A percentile compares a stretch with the other conserved stretches of the same genome.
Conservation (phyloP, 2,888 invertebrate species). For the Cybosia mesomella region DNA sequence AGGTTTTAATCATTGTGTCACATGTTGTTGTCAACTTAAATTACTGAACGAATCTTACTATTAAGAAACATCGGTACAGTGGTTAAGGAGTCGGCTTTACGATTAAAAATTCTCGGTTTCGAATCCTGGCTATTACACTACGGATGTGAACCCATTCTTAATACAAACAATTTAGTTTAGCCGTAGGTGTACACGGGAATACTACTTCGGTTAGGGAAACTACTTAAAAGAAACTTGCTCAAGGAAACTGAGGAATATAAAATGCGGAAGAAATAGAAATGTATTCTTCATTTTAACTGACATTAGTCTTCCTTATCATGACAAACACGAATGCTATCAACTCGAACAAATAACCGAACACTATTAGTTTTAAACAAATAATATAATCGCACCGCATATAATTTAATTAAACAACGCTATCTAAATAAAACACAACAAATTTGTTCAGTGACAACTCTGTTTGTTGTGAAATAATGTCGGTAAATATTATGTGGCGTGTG, state of each 20-base stretch:
- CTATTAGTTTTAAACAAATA: slow-evolving; percentile 71
- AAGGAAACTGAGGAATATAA: slow-evolving; percentile 21
- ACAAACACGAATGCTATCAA: slow-evolving; percentile 62
- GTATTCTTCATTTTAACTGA: slow-evolving; percentile 64
- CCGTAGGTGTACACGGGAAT: too few relatives aligned
- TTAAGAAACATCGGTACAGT: too few relatives aligned
- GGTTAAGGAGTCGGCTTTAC: too few relatives aligned
- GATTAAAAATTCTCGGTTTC: too few relatives aligned
- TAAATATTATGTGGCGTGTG: slow-evolving; percentile 73
- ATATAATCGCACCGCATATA: slow-evolving; percentile 66
- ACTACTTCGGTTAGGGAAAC: too few relatives aligned
- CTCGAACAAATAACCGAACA: slow-evolving; percentile 61
- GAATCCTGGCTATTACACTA: too few relatives aligned
- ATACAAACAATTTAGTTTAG: too few relatives aligned
- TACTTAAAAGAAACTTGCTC: too few relatives aligned
- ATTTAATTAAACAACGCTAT: slow-evolving; percentile 80
- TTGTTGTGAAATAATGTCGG: slow-evolving; percentile 74
- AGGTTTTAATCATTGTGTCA: not conserved
- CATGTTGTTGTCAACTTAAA: not conserved
- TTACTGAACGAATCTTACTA: too few relatives aligned
- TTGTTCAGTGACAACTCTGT: slow-evolving; percentile 76
- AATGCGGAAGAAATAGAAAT: slow-evolving; percentile 46
- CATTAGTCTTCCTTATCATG: slow-evolving; percentile 65
- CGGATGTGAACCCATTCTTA: too few relatives aligned
- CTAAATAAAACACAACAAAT: slow-evolving; percentile 76